These are phyloP conservation scores for Gila orcuttii DNA, from an alignment of 2,113 vertebrate genomes.

Conservation along the genomic window DNA sequence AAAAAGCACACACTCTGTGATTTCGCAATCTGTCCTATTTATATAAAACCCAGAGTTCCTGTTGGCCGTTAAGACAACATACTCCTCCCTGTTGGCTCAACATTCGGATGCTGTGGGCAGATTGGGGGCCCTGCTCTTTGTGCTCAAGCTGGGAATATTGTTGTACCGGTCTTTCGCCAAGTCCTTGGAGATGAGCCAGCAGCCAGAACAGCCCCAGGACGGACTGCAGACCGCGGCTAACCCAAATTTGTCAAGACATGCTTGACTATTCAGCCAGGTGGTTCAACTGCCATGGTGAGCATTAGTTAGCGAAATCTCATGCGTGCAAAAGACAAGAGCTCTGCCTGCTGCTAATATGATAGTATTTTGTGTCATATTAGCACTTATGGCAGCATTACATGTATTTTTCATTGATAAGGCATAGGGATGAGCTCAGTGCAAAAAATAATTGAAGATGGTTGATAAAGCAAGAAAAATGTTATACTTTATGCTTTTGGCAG, in stretches of 20 bases:
- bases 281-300: not conserved
- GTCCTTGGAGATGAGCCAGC: constrained; percentile 32
- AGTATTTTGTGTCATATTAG: not conserved
- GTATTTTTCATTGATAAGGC: not conserved
- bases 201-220: constrained; percentile 25
- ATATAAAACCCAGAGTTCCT: constrained; percentile 33
- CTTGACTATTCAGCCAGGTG: not conserved
- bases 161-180: constrained; percentile 27
- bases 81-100: constrained; percentile 29
- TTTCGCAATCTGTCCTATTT: constrained; percentile 29
- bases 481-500: not conserved
- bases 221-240: not conserved
- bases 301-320: not conserved
- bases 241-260: constrained; percentile 33
- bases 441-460: not conserved
- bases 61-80: constrained; percentile 39
- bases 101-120: constrained; percentile 21
- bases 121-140: constrained; percentile 33
- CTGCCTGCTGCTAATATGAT: not conserved
- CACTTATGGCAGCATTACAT: not conserved
- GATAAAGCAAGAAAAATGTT: not conserved
- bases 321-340: not conserved
- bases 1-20: constrained; percentile 23
- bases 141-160: constrained; percentile 38
- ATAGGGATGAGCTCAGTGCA: not conserved